phyloP scores from a whole-genome alignment of 2,797 vertebrate genomes.

The Toxotes lorentzi region DNA sequence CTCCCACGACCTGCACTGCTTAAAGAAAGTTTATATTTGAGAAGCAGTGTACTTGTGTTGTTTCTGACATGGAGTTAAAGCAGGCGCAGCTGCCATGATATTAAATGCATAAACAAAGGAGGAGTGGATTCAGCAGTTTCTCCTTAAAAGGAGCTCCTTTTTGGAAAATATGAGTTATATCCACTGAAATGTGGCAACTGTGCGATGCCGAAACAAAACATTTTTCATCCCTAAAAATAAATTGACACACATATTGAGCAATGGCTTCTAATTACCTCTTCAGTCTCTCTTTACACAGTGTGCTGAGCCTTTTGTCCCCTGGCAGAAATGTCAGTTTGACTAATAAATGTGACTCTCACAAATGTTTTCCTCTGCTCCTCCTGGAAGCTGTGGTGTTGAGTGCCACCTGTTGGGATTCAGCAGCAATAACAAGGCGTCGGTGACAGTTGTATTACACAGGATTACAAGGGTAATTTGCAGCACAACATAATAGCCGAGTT shows the following conservation, averaged over 20 bases:
- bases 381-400: slow-evolving; percentile 54
- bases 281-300: slow-evolving; percentile 3
- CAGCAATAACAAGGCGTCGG: slow-evolving; percentile 28
- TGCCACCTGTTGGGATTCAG: slow-evolving; percentile 73
- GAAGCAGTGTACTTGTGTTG: slow-evolving; percentile 57
- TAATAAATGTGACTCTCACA: slow-evolving; percentile 45
- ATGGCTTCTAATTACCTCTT: slow-evolving; percentile 35
- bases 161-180: slow-evolving; percentile 61
- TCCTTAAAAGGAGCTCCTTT: slow-evolving; percentile 58
- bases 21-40: slow-evolving; percentile 62
- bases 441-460: slow-evolving; percentile 24
- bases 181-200: slow-evolving; percentile 36
- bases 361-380: not conserved
- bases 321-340: slow-evolving; percentile 48
- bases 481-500: slow-evolving; percentile 28
- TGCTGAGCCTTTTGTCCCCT: slow-evolving; percentile 32
- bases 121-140: slow-evolving; percentile 45
- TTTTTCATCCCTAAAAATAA: slow-evolving; percentile 55
- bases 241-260: slow-evolving; percentile 21
- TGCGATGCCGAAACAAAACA: slow-evolving; percentile 47
- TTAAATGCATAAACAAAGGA: slow-evolving; percentile 61
- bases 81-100: slow-evolving; percentile 54
- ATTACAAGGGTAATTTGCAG: slow-evolving; percentile 36
- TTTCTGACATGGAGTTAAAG: slow-evolving; percentile 44
- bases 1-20: slow-evolving; percentile 56